These are phyloP conservation scores for Menura novaehollandiae DNA, from an alignment of 2,113 vertebrate genomes.

Conservation along the genomic window DNA sequence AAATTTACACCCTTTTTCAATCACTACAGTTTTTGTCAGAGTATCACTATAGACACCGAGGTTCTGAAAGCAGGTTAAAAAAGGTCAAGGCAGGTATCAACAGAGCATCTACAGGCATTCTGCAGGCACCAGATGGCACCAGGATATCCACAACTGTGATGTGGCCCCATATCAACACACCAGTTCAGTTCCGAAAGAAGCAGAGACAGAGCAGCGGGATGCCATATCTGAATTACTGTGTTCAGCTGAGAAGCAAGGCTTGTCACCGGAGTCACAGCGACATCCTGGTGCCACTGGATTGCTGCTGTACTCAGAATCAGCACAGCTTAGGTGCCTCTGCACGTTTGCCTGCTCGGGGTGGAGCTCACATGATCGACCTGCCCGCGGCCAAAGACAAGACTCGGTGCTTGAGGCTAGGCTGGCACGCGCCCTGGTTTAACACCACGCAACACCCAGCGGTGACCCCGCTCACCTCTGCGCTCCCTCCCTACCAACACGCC, in stretches of 20 bases:
- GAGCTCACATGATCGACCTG: background rate
- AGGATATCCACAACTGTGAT: fast-evolving
- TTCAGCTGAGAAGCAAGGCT: background rate
- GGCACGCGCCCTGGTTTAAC: background rate
- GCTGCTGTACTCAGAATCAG: background rate
- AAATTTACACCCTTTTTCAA: background rate
- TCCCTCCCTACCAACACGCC: background rate
- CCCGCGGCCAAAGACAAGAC: background rate
- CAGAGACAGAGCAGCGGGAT: fast-evolving
- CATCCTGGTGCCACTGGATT: too few species aligned
- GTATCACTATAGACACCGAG: background rate
- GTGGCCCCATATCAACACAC: fast-evolving
- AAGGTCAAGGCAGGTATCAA: background rate
- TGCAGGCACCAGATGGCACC: background rate
- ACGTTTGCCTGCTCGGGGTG: fast-evolving
- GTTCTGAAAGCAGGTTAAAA: background rate
- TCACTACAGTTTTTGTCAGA: background rate
- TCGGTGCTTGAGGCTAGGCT: fast-evolving
- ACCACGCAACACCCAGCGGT: fast-evolving
- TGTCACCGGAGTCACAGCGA: background rate
- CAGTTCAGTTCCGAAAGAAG: background rate
- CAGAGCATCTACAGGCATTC: background rate
- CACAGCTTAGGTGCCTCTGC: background rate
- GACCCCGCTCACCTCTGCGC: background rate
- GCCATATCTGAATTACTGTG: background rate